Evolutionary conservation across 2,888 invertebrate genomes (phyloP).

Genomic region (Glaucopsyche alexis): DNA sequence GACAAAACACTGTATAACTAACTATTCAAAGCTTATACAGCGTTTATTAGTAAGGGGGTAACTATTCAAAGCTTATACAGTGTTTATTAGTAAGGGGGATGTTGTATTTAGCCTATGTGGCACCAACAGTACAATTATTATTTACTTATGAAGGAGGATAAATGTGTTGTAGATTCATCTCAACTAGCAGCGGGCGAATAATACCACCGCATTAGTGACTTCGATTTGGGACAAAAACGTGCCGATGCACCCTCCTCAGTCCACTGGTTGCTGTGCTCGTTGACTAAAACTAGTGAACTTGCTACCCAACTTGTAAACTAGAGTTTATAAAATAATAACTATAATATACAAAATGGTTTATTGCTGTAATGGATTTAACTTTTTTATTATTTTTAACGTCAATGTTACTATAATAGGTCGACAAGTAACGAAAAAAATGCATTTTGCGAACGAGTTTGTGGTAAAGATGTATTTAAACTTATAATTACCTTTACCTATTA

Average conservation of each 20-base stretch:
- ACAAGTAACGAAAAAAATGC: not conserved
- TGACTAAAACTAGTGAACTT: constrained; percentile 13
- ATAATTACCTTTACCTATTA: not conserved
- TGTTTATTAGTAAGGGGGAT: no score
- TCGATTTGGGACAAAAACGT: not conserved
- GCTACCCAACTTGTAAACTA: not conserved
- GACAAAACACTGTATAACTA: no score
- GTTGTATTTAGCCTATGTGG: no score
- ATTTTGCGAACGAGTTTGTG: not conserved
- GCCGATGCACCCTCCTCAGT: not conserved
- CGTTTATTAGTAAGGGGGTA: no score
- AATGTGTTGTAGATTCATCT: no score
- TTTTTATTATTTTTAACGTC: not conserved
- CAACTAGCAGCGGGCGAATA: no score
- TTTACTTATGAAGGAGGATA: no score
- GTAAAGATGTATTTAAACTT: not conserved
- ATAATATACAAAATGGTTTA: constrained; percentile 27
- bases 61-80: no score
- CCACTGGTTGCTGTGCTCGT: not conserved
- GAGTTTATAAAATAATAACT: constrained; percentile 4
- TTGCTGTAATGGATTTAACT: not conserved
- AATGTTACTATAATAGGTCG: not conserved
- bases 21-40: no score
- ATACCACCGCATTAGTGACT: no score
- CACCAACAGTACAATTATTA: no score